phyloP scores from a whole-genome alignment of 2,113 vertebrate species.

The Athene noctua region DNA sequence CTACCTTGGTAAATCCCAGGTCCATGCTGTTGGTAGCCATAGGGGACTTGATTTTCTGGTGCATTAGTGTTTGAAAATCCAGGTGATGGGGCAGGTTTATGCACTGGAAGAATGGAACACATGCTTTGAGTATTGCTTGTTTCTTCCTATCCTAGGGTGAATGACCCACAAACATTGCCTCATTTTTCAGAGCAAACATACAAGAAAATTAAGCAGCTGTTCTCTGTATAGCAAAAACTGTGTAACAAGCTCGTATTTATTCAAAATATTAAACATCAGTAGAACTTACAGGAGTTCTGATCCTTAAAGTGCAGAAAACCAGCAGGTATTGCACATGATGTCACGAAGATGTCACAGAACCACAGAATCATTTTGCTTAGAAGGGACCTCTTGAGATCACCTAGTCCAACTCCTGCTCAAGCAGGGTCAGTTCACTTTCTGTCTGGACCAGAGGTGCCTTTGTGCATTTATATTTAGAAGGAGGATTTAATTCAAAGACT shows the following conservation, averaged over 20 bases:
- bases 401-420: not conserved
- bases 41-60: not conserved
- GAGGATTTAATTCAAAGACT: not conserved
- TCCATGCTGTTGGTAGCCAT: not conserved
- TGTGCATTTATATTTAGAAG: not conserved
- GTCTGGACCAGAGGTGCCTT: not conserved
- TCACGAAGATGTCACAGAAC: not conserved
- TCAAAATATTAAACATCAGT: not conserved
- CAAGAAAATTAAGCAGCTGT: not conserved
- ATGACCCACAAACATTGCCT: not conserved
- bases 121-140: rapidly evolving
- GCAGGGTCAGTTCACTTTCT: not conserved
- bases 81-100: not conserved
- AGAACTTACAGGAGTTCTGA: not conserved
- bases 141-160: not conserved
- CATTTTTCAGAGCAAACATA: not conserved
- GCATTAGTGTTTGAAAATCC: not conserved
- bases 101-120: not conserved
- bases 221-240: not conserved
- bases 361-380: not conserved
- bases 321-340: not conserved
- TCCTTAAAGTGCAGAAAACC: not conserved
- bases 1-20: slow-evolving; percentile 40
- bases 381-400: not conserved
- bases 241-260: rapidly evolving